Evolutionary conservation across 2,797 vertebrate genomes (phyloP).

Genomic region (Chiropotes sagulatus): DNA sequence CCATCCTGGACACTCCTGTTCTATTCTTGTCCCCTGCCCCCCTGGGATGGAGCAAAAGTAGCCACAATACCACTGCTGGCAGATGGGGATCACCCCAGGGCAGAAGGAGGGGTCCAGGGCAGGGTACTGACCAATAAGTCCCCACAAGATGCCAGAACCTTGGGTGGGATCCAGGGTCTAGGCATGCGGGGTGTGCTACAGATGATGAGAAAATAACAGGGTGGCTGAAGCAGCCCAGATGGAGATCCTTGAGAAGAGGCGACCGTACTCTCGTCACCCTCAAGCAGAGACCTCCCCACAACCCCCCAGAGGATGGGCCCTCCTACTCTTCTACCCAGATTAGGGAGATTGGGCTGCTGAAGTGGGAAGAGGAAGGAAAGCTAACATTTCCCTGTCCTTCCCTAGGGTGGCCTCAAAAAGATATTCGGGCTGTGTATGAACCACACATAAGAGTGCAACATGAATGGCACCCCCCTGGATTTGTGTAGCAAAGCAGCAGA

Average conservation of each 20-base stretch:
- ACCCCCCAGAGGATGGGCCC: not conserved
- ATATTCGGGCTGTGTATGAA: not conserved
- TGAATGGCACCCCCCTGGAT: not conserved
- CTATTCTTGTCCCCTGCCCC: conserved; percentile 1
- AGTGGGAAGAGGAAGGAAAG: not conserved
- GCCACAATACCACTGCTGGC: not conserved
- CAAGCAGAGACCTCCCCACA: not conserved
- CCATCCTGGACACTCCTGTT: not conserved
- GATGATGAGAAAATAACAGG: not conserved
- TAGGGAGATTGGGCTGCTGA: not conserved
- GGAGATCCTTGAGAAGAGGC: not conserved
- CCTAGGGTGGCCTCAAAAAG: not conserved
- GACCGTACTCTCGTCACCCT: not conserved
- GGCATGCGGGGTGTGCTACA: not conserved
- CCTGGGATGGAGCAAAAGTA: conserved; percentile 17
- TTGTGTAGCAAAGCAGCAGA: not conserved
- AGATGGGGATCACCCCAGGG: not conserved
- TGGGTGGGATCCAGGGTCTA: not conserved
- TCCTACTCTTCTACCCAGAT: not conserved
- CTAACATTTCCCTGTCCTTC: not conserved
- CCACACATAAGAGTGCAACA: not conserved
- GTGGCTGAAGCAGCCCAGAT: not conserved
- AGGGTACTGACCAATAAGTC: not conserved
- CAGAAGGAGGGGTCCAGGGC: not conserved
- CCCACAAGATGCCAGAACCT: not conserved